phyloP scores from a whole-genome alignment of 2,797 vertebrate species.

The Cetoscarus ocellatus region DNA sequence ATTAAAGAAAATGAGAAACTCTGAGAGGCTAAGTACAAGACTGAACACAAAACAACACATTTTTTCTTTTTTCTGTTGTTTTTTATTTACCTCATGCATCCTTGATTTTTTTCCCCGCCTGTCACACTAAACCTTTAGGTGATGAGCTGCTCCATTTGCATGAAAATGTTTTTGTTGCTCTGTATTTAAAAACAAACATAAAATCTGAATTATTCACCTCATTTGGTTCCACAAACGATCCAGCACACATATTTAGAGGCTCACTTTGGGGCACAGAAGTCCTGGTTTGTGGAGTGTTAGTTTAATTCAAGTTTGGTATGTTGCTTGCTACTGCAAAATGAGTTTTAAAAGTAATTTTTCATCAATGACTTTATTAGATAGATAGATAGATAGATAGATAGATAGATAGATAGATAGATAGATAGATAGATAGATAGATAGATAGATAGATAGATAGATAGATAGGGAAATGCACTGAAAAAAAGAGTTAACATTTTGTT shows the following conservation, averaged over 20 bases:
- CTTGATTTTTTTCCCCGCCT: not conserved
- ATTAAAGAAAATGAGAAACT: slow-evolving; percentile 4
- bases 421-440: no score
- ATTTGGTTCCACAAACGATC: not conserved
- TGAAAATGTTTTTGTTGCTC: not conserved
- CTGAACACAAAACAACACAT: not conserved
- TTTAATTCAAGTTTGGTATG: no score
- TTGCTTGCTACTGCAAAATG: not conserved
- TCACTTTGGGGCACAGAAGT: not conserved
- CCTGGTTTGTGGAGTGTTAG: not conserved
- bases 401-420: no score
- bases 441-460: no score
- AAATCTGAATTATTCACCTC: not conserved
- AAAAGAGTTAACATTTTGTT: no score
- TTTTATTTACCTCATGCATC: not conserved
- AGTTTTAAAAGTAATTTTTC: not conserved
- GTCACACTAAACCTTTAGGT: not conserved
- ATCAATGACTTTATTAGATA: no score
- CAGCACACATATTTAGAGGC: not conserved
- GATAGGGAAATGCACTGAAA: no score
- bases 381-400: no score
- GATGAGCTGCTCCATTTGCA: not conserved
- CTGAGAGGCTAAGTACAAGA: not conserved
- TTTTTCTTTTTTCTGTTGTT: not conserved
- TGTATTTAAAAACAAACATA: not conserved